Percentiles rank a stretch among this genome's conserved stretches.
Evolutionary conservation across 2,113 vertebrate species (phyloP).

Genomic region (western clawed frog (Xenopus tropicalis)): UCB_Xtro_10.0 CM004446.2:100003001-100003500

Average conservation of each 20-base stretch:
- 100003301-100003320: not conserved
- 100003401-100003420: not conserved
- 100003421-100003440: not conserved
- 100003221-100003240: too few species aligned
- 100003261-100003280: not conserved
- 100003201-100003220: too few species aligned
- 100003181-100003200: too few species aligned
- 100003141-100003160: too few species aligned
- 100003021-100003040: too few species aligned
- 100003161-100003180: too few species aligned
- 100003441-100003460: not conserved
- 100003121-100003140: too few species aligned
- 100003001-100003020: too few species aligned
- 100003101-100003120: too few species aligned
- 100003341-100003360: not conserved
- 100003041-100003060: too few species aligned
- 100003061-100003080: too few species aligned
- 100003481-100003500: slow-evolving; percentile 2
- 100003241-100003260: not conserved
- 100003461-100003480: not conserved
- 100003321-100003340: not conserved
- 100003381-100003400: not conserved
- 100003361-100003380: not conserved
- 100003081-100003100: too few species aligned
- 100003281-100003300: not conserved